These are phyloP conservation scores for Athalia circularis DNA, from an alignment of 2,888 invertebrate genomes.

Conservation along the genomic window DNA sequence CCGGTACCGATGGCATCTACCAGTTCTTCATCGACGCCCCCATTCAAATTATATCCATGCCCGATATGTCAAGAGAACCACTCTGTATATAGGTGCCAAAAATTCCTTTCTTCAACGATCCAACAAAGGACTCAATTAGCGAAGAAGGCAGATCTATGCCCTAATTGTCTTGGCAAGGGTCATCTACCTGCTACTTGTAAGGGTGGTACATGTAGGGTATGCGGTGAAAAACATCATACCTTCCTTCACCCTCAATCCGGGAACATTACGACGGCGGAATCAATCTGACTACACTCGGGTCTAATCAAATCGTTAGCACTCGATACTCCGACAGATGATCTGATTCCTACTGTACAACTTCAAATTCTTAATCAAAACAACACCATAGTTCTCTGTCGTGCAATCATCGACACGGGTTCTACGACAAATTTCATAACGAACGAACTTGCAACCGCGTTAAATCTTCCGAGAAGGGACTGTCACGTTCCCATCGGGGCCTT, in stretches of 20 bases:
- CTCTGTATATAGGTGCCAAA: slow-evolving; percentile 49
- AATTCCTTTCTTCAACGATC: slow-evolving; percentile 40
- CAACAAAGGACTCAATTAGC: slow-evolving; percentile 42
- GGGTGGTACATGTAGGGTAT: not conserved
- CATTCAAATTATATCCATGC: slow-evolving; percentile 38
- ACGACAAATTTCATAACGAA: slow-evolving; percentile 24
- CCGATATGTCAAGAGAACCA: slow-evolving; percentile 49
- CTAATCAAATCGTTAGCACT: slow-evolving; percentile 7
- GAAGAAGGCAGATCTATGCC: slow-evolving; percentile 40
- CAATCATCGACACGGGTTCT: slow-evolving; percentile 40
- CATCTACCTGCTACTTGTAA: slow-evolving; percentile 22
- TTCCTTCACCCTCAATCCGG: slow-evolving; percentile 2
- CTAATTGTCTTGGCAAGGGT: slow-evolving; percentile 44
- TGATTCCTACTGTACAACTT: slow-evolving; percentile 47
- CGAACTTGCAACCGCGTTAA: not conserved
- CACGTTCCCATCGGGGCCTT: slow-evolving; percentile 49
- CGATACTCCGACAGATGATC: not conserved
- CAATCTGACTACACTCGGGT: slow-evolving; percentile 14
- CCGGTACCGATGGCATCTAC: not conserved
- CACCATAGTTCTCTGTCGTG: slow-evolving; percentile 13
- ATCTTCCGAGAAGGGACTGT: slow-evolving; percentile 26
- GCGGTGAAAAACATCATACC: slow-evolving; percentile 23
- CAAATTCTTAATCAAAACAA: slow-evolving; percentile 44
- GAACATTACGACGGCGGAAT: not conserved
- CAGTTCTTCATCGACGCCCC: not conserved